Conservation (phyloP, 2,888 invertebrate genomes). For the Sesia apiformis region DNA sequence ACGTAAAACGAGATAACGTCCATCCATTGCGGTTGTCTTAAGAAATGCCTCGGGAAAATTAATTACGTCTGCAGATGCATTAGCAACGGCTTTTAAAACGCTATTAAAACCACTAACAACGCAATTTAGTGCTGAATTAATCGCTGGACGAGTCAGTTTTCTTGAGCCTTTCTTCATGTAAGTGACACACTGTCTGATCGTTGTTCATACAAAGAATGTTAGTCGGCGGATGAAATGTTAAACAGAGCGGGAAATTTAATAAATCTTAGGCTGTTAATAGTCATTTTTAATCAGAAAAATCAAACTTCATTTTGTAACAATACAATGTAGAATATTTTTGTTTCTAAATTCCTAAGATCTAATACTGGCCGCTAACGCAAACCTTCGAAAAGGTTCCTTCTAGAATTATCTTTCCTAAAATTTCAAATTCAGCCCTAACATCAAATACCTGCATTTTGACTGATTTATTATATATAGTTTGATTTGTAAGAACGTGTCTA, state of each 20-base stretch:
- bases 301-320: background rate
- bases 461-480: too few species aligned
- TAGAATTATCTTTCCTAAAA: too few species aligned
- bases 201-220: too few species aligned
- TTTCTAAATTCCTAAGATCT: background rate
- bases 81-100: constrained; percentile 10
- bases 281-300: too few species aligned
- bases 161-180: constrained; percentile 6
- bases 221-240: background rate
- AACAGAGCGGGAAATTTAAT: background rate
- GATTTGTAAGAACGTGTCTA: too few species aligned
- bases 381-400: background rate
- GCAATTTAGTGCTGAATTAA: constrained; percentile 11
- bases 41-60: background rate
- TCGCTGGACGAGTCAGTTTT: constrained; percentile 8
- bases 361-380: background rate
- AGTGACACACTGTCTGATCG: background rate
- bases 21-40: background rate
- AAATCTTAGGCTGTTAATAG: too few species aligned
- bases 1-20: background rate
- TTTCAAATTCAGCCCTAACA: too few species aligned
- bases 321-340: background rate
- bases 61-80: constrained; percentile 6
- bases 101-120: constrained; percentile 12
- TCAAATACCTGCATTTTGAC: too few species aligned